A percentile compares a stretch with the other conserved stretches of the same genome.
phyloP scores from a whole-genome alignment of 2,113 vertebrate genomes.

The Eulemur rufifrons region DNA sequence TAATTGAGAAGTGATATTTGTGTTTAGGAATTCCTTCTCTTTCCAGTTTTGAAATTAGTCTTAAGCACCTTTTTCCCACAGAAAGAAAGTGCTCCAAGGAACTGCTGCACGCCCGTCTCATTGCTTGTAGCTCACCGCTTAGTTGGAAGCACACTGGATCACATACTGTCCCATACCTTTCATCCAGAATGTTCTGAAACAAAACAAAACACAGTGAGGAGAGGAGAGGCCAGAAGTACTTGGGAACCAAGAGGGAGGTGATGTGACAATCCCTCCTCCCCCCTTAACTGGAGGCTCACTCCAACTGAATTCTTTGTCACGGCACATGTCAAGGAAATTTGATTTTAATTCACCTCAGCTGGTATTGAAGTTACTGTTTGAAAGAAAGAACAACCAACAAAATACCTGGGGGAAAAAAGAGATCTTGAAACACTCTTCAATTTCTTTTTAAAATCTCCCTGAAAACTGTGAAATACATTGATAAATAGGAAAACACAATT shows the following conservation, averaged over 20 bases:
- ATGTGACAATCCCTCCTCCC: neutral
- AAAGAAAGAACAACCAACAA: neutral
- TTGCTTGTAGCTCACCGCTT: neutral
- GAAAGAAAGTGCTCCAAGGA: neutral
- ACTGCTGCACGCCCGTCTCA: neutral
- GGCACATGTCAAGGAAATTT: neutral
- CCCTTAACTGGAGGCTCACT: neutral
- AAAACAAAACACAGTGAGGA: neutral
- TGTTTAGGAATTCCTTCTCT: constrained; percentile 50
- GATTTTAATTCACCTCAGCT: constrained; percentile 46
- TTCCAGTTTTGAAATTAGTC: neutral
- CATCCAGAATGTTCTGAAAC: neutral
- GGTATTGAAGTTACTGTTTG: neutral
- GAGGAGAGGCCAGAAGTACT: neutral
- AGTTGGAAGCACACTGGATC: neutral
- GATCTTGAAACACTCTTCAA: neutral
- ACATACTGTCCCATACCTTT: neutral
- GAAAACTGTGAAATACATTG: neutral
- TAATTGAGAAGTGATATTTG: constrained; percentile 37
- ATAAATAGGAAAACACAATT: neutral
- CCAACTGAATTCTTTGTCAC: neutral
- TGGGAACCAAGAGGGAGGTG: neutral
- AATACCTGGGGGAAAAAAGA: neutral
- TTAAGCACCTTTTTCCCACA: neutral
- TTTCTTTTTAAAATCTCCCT: neutral